These are phyloP conservation scores for Melieria omissa DNA, from an alignment of 2,888 invertebrate genomes.

Conservation along the genomic window DNA sequence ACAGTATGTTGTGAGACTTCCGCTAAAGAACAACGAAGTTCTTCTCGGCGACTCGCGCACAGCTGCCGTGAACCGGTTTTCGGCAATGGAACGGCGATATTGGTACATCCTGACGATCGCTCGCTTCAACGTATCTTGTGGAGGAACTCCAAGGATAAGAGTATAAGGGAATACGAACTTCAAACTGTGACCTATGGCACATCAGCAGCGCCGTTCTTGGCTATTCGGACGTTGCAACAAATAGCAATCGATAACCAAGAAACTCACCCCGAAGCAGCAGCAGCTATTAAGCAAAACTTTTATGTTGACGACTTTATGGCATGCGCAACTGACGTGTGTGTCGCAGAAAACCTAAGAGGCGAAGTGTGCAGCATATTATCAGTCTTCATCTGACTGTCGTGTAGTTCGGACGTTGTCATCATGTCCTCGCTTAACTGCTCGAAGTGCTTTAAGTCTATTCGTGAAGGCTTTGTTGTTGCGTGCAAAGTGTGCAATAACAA, in stretches of 20 bases:
- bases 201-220: too few species aligned
- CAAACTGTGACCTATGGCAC: not conserved
- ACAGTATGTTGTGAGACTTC: constrained; percentile 20
- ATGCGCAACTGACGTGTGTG: not conserved
- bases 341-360: not conserved
- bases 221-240: not conserved
- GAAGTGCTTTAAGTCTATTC: too few species aligned
- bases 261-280: not conserved
- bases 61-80: constrained; percentile 18
- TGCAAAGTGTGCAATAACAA: too few species aligned
- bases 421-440: too few species aligned
- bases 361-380: not conserved
- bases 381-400: too few species aligned
- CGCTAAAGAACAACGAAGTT: not conserved
- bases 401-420: too few species aligned
- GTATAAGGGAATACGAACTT: not conserved
- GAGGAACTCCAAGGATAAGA: not conserved
- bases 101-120: constrained; percentile 13
- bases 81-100: constrained; percentile 25
- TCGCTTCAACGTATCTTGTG: not conserved
- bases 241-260: not conserved
- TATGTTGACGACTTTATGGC: constrained; percentile 12
- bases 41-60: constrained; percentile 4
- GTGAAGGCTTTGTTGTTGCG: too few species aligned
- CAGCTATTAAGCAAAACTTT: not conserved